Evolutionary conservation across 2,797 vertebrate species (phyloP), one percentile per base, ranked within the genome.

Genomic region (Sebastes kiyomatsui): DNA sequence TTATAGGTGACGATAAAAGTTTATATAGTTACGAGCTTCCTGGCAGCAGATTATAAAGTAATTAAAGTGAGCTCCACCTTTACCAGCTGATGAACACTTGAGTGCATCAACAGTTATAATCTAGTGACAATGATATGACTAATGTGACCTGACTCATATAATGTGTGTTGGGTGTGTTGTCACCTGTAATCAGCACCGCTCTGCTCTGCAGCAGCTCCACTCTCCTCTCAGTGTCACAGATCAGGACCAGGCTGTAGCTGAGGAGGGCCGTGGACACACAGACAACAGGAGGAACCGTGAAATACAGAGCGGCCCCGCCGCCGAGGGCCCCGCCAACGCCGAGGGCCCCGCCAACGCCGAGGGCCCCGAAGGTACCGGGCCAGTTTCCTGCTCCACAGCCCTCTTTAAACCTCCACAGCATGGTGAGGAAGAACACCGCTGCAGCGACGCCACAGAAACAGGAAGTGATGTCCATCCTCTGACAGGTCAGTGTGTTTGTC

Each of bases 131-230:
- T 42, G 38, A 42, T 42, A 14, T 42, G 14, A 42, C 13, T 42
- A 42, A 42, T 7, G 38, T 42, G 38, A 42, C 38, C 38, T 42
- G 38, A 42, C 14, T 42, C 6, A 42, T 16, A 42, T 42, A 42
- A 42, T 42, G 38, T 42, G 38, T 42, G 38, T 16, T 42, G 38
- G 38, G 38, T 16, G 38, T 42, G 38, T 42, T 14, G 6, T 85
- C 52, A 94, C 93, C 94, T 92, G 94, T 95, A 12, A 94, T 81
- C 52, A 95, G 88, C 33, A 93, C 90, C 0, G 88, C 84, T 82
- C 67, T 82, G 52, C 62, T 73, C 12, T 58, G 71, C 52, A 93
- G 58, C 78, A 73, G 66, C 18, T 72, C 27, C 6, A 4, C 12
- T 4, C 25, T 71, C 54, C 11, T 85, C 28, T 18, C 14, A 3